Percentiles rank a stretch among this genome's conserved stretches.
Conservation (phyloP, 2,113 vertebrate species). For the Coptodon bakossiorum region DNA sequence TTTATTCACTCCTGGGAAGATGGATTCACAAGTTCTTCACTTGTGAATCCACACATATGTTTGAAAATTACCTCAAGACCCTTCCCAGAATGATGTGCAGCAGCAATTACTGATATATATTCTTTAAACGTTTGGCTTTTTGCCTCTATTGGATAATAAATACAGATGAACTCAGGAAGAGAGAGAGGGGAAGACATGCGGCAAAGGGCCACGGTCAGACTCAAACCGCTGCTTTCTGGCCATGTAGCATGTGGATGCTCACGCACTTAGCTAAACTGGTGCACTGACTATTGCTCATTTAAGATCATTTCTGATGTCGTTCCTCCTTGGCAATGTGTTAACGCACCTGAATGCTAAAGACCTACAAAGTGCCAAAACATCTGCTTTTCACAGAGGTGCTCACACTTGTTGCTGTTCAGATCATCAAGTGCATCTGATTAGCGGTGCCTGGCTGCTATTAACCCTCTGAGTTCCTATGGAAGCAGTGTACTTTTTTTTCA, state of each 20-base stretch:
- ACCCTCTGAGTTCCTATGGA: background rate
- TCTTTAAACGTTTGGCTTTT: background rate
- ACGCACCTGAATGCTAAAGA: background rate
- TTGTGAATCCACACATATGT: background rate
- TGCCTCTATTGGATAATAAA: background rate
- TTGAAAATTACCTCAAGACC: background rate
- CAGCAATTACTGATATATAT: background rate
- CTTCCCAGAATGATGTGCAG: background rate
- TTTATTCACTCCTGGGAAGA: background rate
- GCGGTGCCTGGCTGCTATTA: background rate
- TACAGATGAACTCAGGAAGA: background rate
- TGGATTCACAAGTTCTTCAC: background rate
- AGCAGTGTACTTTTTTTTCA: background rate
- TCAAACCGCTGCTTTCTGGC: background rate
- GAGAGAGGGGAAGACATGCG: background rate
- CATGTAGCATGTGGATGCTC: background rate
- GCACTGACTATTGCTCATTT: background rate
- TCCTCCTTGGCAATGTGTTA: background rate
- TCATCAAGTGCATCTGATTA: background rate
- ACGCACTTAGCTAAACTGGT: background rate
- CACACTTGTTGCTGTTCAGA: background rate
- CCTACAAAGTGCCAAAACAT: background rate
- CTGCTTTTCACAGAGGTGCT: background rate
- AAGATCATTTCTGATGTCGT: background rate
- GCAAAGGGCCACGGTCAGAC: background rate